Percentiles rank a stretch among this genome's conserved stretches.
Conservation (phyloP, 2,797 vertebrate genomes). For the Cuculus canorus region DNA sequence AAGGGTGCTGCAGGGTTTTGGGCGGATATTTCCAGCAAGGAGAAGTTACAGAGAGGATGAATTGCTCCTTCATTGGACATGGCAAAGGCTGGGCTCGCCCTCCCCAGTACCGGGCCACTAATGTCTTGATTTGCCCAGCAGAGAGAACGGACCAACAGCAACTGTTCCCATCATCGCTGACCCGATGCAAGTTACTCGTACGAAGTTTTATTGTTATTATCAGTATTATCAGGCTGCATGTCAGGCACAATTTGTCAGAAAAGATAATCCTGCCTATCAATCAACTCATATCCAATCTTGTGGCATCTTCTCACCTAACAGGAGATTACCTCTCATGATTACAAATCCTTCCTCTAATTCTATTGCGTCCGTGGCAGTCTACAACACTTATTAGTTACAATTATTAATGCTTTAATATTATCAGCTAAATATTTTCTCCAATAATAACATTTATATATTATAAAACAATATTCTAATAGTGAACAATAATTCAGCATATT, state of each 20-base stretch:
- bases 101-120: accelerated
- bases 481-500: background rate
- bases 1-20: background rate
- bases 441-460: background rate
- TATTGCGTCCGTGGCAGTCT: accelerated
- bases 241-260: background rate
- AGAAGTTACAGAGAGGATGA: background rate
- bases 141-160: background rate
- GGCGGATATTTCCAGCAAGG: background rate
- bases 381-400: background rate
- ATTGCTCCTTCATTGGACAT: background rate
- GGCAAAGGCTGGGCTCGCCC: background rate
- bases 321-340: background rate
- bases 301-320: background rate
- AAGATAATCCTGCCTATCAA: background rate
- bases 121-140: background rate
- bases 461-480: background rate
- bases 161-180: accelerated
- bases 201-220: accelerated
- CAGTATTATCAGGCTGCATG: too few species aligned
- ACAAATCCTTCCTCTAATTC: background rate
- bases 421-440: background rate
- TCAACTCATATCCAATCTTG: background rate
- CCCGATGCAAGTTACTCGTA: background rate
- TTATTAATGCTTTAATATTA: background rate